Evolutionary conservation across 2,113 vertebrate species (phyloP).

Genomic region (Litocranius walleri): DNA sequence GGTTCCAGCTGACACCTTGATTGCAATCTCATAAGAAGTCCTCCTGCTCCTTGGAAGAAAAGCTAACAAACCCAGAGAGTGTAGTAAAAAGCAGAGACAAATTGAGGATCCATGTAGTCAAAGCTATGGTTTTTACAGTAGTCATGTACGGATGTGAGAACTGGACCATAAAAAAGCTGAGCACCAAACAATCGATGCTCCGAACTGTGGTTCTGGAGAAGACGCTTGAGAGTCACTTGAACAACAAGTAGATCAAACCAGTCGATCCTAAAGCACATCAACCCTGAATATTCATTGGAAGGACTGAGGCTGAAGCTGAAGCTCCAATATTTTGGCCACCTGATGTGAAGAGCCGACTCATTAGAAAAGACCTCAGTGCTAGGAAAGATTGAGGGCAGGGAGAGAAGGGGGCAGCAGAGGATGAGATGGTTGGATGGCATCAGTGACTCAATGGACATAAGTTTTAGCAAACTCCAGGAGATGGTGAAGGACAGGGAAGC

Average conservation of each 20-base stretch:
- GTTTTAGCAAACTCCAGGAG: neutral
- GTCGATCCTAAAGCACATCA: neutral
- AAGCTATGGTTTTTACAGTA: neutral
- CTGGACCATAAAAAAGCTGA: neutral
- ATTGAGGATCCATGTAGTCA: neutral
- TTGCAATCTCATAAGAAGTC: neutral
- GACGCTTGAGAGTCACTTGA: neutral
- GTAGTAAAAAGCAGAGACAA: neutral
- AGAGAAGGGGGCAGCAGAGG: rapidly evolving
- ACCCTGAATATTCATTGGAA: neutral
- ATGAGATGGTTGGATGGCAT: neutral
- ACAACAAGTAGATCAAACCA: neutral
- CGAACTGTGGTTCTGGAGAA: neutral
- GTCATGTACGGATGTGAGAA: neutral
- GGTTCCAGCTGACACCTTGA: neutral
- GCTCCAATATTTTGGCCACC: neutral
- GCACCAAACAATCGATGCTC: neutral
- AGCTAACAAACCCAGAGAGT: neutral
- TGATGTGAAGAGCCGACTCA: neutral
- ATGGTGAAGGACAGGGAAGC: neutral
- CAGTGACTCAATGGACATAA: neutral
- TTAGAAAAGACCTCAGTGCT: neutral
- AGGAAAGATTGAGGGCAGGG: neutral
- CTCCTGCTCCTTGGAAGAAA: neutral
- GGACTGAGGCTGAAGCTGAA: neutral